Percentiles rank a stretch among this genome's conserved stretches.
Conservation (phyloP, 2,888 invertebrate species). For the Conomelus anceps region DNA sequence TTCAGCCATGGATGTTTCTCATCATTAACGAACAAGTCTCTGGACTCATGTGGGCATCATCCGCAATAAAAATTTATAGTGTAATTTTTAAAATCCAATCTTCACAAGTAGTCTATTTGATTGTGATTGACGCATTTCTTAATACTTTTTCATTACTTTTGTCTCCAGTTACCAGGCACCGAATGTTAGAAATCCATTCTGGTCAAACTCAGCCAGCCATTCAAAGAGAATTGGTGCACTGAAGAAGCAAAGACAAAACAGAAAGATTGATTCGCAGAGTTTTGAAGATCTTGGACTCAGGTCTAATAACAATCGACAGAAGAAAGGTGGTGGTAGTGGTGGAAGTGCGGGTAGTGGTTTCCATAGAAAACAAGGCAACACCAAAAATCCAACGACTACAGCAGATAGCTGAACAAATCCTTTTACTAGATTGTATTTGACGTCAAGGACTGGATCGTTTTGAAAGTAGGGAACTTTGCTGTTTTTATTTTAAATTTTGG, state of each 20-base stretch:
- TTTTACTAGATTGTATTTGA: neutral
- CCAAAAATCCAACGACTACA: neutral
- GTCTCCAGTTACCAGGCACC: conserved; percentile 48
- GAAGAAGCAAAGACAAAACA: conserved; percentile 5
- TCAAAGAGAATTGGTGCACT: neutral
- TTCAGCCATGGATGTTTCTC: too few relatives aligned
- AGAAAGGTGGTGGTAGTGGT: neutral
- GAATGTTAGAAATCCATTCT: conserved; percentile 45
- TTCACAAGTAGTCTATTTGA: too few relatives aligned
- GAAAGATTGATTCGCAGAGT: conserved; percentile 7
- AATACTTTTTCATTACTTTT: conserved; percentile 20
- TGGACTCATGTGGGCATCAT: too few relatives aligned
- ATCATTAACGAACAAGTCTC: too few relatives aligned
- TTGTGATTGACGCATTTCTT: neutral
- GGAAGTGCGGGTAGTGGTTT: neutral
- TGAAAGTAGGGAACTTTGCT: neutral
- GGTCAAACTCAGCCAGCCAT: conserved; percentile 42
- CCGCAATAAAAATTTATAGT: too few relatives aligned
- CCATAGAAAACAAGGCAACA: neutral
- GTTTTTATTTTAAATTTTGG: too few relatives aligned
- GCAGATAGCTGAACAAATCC: neutral
- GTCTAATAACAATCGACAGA: conserved; percentile 36
- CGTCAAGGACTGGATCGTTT: neutral
- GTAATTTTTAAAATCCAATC: too few relatives aligned
- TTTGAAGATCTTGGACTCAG: conserved; percentile 22